phyloP scores from a whole-genome alignment of 2,888 invertebrate genomes.

The Lasioglossum pauxillum region DNA sequence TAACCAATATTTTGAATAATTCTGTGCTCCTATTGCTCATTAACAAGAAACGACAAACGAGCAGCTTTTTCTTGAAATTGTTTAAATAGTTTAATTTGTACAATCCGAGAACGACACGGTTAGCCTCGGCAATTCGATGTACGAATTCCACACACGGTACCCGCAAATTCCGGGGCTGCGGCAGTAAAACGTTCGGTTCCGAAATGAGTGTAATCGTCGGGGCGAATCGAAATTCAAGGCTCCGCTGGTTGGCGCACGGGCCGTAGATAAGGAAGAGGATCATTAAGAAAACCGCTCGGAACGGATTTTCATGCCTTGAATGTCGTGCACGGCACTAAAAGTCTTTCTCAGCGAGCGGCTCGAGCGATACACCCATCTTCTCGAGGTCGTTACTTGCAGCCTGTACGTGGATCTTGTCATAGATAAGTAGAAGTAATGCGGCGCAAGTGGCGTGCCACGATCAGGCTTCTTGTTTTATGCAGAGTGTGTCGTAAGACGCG shows the following conservation, averaged over 20 bases:
- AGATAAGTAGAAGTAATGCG: constrained; percentile 53
- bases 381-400: constrained; percentile 64
- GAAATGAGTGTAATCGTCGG: constrained; percentile 5
- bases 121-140: background rate
- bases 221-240: background rate
- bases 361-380: constrained; percentile 29
- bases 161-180: background rate
- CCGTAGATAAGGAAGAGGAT: constrained; percentile 11
- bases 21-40: no score
- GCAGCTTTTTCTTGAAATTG: background rate
- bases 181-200: background rate
- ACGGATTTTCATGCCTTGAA: constrained; percentile 15
- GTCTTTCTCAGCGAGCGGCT: constrained; percentile 25
- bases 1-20: no score
- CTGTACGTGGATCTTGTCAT: constrained; percentile 53
- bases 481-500: constrained; percentile 34
- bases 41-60: background rate
- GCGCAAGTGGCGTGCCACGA: constrained; percentile 58
- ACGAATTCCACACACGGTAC: background rate
- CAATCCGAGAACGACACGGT: background rate
- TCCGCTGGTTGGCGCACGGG: background rate
- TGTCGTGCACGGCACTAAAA: constrained; percentile 16
- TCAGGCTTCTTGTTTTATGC: constrained; percentile 59
- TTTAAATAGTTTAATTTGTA: background rate
- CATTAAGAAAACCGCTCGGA: constrained; percentile 32